These are phyloP conservation scores for Mechanitis mazaeus DNA, from an alignment of 2,888 invertebrate species.

Conservation along the genomic window DNA sequence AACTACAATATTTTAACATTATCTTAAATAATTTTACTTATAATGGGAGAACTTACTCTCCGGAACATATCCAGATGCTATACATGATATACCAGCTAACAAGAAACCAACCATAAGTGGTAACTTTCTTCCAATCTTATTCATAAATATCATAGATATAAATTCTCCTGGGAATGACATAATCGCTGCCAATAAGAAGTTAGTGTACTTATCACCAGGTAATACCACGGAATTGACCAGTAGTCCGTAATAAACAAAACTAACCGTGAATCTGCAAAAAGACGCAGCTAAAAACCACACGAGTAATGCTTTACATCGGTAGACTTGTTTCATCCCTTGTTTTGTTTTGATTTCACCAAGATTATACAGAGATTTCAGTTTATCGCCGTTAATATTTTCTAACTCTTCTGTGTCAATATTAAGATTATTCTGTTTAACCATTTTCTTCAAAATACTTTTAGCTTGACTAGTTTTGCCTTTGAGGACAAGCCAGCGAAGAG, in stretches of 20 bases:
- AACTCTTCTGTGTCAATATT: no score
- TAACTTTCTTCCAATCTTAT: conserved; percentile 53
- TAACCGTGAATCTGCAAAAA: conserved; percentile 48
- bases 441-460: no score
- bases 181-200: conserved; percentile 54
- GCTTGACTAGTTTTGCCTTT: no score
- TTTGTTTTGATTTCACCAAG: no score
- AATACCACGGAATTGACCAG: conserved; percentile 59
- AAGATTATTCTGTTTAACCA: no score
- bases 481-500: no score
- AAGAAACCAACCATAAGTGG: conserved; percentile 51
- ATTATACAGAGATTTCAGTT: no score
- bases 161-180: conserved; percentile 65
- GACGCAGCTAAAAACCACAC: conserved; percentile 45
- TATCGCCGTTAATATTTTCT: no score
- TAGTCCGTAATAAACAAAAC: conserved; percentile 60
- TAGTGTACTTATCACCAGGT: conserved; percentile 60
- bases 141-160: conserved; percentile 54
- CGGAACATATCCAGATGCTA: conserved; percentile 28
- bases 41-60: not conserved
- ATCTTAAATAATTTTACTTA: no score
- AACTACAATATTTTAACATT: no score
- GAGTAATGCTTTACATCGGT: conserved; percentile 49
- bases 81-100: conserved; percentile 37
- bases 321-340: conserved; percentile 24